Conservation (phyloP, 1,140 invertebrate species). For the Calliopsis andreniformis region DNA sequence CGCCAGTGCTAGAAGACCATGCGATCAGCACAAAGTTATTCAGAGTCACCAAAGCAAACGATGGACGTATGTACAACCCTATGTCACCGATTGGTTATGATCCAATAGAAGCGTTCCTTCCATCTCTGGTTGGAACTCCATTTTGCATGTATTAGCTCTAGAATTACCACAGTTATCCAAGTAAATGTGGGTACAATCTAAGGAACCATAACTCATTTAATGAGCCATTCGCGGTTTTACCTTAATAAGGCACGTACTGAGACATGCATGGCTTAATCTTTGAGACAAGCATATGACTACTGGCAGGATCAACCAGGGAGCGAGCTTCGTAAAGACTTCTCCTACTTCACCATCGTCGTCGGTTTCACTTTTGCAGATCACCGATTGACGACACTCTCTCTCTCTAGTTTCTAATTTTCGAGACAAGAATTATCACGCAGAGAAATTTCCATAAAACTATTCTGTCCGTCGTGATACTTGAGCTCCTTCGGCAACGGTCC, state of each 20-base stretch:
- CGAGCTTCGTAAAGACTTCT: background rate
- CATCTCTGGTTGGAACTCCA: constrained; percentile 80
- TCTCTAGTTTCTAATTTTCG: no score
- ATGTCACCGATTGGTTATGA: constrained; percentile 47
- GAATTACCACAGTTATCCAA: constrained; percentile 90
- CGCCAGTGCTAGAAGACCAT: constrained; percentile 85
- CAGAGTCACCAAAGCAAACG: constrained; percentile 85
- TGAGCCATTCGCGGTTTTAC: constrained; percentile 84
- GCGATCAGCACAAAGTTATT: constrained; percentile 88
- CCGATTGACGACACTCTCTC: no score
- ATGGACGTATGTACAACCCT: constrained; percentile 73
- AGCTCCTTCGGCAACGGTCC: no score
- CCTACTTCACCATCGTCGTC: no score
- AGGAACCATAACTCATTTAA: constrained; percentile 89
- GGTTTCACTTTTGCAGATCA: no score
- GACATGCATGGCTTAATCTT: constrained; percentile 91
- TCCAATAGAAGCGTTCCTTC: constrained; percentile 47
- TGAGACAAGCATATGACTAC: constrained; percentile 90
- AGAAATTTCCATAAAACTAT: no score
- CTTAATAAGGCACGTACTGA: constrained; percentile 87
- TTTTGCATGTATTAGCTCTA: constrained; percentile 92
- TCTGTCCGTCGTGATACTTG: no score
- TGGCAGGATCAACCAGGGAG: constrained; percentile 86
- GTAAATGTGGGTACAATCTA: constrained; percentile 86
- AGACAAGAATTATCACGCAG: no score